Evolutionary conservation across 2,888 invertebrate species (phyloP), one percentile per base, ranked within the genome.

Genomic region (Xestia c-nigrum): DNA sequence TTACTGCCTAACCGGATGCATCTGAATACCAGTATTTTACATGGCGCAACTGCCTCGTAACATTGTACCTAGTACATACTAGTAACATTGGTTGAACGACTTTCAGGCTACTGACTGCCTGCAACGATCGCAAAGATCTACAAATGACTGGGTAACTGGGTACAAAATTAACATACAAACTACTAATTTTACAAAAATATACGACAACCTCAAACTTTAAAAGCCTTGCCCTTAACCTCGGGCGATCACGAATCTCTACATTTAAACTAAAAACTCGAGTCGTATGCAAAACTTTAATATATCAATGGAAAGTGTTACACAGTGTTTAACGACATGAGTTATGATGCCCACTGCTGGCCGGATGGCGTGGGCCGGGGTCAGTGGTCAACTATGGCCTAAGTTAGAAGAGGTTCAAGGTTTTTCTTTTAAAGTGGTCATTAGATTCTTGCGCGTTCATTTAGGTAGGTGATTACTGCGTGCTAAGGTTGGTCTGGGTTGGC

Each of bases 291-390:
- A 78, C 70, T 74, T 79, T 43, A 64, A 59, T 74, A 72, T 59
- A 55, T 86, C 47, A 61, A 31, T 75, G 71, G 55, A 83, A 83
- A 83, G 63, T 79, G 64, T 66, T 79, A 80, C 76, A 76, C 64
- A 80, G 65, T 77, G 86, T 80, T 84, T 87, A 84, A 88, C 24
- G 68, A 78, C 73, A 59, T 78, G 72, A 88, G 73, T 80, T 78
- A 88, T 86, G 46, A 59, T 80, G 84, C 67, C 84, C 78, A 74
- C 76, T 68, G 74, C 43, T 68, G 52, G 65, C 66, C 84, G 84
- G 85, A 84, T 50, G 72, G 47, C 64, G 88, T 87, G 72, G 88
- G 87, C 69, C 59, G 19, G 68, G 87, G 88, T 88, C 88, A 85
- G 65, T 81, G 88, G 88, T 87, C 87, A 88, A 74, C 65, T 69